Percentiles rank a stretch among this genome's conserved stretches.
Conservation (phyloP, 1,140 invertebrate genomes). For the Acromyrmex echinatior region DNA sequence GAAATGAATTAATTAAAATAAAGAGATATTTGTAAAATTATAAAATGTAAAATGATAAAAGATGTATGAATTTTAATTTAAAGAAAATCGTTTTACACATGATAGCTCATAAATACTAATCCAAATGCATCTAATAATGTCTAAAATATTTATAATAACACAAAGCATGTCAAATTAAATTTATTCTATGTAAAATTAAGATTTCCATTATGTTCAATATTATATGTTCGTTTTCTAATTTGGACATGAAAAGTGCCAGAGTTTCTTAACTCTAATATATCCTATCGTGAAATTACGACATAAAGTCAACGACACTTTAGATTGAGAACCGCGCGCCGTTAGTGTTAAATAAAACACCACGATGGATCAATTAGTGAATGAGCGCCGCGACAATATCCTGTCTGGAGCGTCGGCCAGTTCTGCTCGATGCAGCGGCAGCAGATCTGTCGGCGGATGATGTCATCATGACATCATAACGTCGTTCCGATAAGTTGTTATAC, state of each 20-base stretch:
- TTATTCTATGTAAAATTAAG: neutral
- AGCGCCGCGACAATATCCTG: conserved; percentile 84
- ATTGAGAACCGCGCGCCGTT: conserved; percentile 79
- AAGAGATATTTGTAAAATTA: neutral
- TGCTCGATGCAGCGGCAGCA: conserved; percentile 62
- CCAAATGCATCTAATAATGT: neutral
- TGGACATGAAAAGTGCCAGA: neutral
- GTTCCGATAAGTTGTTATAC: conserved; percentile 72
- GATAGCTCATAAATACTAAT: neutral
- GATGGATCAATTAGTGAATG: conserved; percentile 85
- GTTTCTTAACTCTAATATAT: neutral
- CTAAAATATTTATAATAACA: conserved; percentile 3
- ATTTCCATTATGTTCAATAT: neutral
- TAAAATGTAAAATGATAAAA: neutral
- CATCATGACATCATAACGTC: conserved; percentile 80
- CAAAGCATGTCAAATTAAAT: neutral
- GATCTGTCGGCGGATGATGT: conserved; percentile 77
- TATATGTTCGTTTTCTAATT: neutral
- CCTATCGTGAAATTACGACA: neutral
- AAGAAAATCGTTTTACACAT: neutral
- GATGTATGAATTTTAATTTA: neutral
- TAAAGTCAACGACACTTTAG: conserved; percentile 40
- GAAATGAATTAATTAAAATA: neutral
- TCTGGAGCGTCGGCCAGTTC: conserved; percentile 77
- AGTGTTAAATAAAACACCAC: conserved; percentile 82